phyloP scores from a whole-genome alignment of 2,797 vertebrate species.

The Coregonus sp. region DNA sequence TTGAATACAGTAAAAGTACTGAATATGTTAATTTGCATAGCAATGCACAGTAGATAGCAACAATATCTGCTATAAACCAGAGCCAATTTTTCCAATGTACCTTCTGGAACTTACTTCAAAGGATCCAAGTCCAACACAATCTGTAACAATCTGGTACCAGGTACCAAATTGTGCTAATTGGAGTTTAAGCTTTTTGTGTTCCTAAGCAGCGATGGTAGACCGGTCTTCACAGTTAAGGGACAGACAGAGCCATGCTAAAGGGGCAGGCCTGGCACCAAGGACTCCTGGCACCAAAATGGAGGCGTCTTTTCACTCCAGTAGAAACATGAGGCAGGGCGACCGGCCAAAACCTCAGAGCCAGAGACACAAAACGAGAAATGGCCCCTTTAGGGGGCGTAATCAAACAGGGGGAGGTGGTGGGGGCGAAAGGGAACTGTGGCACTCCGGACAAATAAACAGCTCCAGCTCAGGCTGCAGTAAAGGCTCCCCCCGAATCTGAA shows the following conservation, averaged over 20 bases:
- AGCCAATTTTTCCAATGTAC: not conserved
- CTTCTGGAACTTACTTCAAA: no score
- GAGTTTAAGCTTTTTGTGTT: no score
- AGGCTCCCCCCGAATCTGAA: conserved; percentile 2
- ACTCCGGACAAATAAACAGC: conserved; percentile 54
- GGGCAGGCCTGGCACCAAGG: not conserved
- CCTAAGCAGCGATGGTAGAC: no score
- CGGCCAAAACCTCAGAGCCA: conserved; percentile 20
- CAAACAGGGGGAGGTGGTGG: conserved; percentile 26
- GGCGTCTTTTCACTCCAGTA: not conserved
- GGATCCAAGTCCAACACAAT: no score
- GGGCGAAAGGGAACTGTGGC: conserved; percentile 2
- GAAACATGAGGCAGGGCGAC: not conserved
- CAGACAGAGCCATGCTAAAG: not conserved
- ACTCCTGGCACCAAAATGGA: not conserved
- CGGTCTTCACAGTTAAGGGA: not conserved
- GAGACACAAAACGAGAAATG: conserved; percentile 42
- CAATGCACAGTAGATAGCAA: not conserved
- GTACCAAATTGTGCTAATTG: no score
- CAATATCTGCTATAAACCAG: not conserved
- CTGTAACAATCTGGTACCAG: no score
- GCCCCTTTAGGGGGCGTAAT: conserved; percentile 33
- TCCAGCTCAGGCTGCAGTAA: conserved; percentile 24
- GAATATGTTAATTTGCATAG: not conserved
- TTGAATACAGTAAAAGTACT: not conserved